Evolutionary conservation across 2,888 invertebrate genomes (phyloP).

Genomic region (Willowsia nigromaculata): DNA sequence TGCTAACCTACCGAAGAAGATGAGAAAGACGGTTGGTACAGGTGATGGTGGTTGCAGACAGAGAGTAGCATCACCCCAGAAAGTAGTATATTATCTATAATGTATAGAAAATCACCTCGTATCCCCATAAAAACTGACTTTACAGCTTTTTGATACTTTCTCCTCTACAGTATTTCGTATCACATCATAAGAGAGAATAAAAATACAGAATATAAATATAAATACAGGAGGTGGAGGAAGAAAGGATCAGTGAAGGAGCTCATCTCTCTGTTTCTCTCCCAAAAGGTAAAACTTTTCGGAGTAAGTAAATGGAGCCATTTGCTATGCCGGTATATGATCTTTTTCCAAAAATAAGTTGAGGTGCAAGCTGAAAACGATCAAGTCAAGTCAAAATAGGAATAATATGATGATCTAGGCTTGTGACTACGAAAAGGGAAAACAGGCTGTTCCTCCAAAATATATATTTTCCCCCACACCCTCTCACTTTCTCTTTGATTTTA

Average conservation of each 20-base stretch:
- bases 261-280: not conserved
- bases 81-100: constrained; percentile 39
- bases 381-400: constrained; percentile 15
- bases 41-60: not conserved
- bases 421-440: not conserved
- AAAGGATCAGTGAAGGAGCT: constrained; percentile 17
- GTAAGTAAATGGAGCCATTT: constrained; percentile 37
- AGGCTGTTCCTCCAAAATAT: not conserved
- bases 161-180: not conserved
- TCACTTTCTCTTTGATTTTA: constrained; percentile 17
- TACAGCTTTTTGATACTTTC: constrained; percentile 62
- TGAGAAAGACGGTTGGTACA: not conserved
- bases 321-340: not conserved
- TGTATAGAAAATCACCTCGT: constrained; percentile 50
- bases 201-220: not conserved
- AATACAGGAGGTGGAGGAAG: not conserved
- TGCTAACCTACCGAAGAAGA: not conserved
- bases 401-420: constrained; percentile 7
- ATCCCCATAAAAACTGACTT: constrained; percentile 60
- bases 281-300: not conserved
- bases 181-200: constrained; percentile 2
- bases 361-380: constrained; percentile 8
- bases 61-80: constrained; percentile 19
- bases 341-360: constrained; percentile 3
- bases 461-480: not conserved